Evolutionary conservation across 2,113 vertebrate genomes (phyloP).

Genomic region (Nibea coibor): DNA sequence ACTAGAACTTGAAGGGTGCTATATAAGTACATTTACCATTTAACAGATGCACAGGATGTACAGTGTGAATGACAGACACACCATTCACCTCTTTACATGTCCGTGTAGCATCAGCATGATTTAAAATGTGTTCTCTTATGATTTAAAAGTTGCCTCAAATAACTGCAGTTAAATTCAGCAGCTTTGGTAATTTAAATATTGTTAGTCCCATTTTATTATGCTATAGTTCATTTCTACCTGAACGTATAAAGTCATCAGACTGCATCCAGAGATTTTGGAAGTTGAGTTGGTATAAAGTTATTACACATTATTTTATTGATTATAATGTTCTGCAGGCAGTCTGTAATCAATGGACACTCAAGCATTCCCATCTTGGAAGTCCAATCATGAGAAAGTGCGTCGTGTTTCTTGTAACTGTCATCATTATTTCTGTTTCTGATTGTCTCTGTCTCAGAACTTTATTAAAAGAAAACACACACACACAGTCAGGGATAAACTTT

Average conservation of each 20-base stretch:
- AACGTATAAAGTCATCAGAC: background rate
- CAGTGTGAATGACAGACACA: too few relatives aligned
- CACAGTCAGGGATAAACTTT: constrained; percentile 38
- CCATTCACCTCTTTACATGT: too few relatives aligned
- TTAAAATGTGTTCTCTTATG: too few relatives aligned
- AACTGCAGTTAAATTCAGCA: too few relatives aligned
- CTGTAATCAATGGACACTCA: constrained; percentile 56
- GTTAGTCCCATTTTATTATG: too few relatives aligned
- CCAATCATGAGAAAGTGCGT: constrained; percentile 59
- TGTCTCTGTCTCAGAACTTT: constrained; percentile 54
- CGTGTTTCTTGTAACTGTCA: constrained; percentile 27
- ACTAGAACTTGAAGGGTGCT: too few relatives aligned
- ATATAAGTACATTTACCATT: too few relatives aligned
- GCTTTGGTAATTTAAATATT: too few relatives aligned
- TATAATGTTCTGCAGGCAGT: constrained; percentile 29
- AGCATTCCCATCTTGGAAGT: constrained; percentile 39
- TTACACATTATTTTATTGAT: constrained; percentile 50
- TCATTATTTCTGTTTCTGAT: constrained; percentile 65
- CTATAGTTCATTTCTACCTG: too few relatives aligned
- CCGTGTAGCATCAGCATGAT: too few relatives aligned
- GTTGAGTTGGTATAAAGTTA: background rate
- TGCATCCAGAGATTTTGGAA: constrained; percentile 27
- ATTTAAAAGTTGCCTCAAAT: too few relatives aligned
- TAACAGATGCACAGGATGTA: too few relatives aligned
- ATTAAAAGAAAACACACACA: constrained; percentile 56